Conservation (phyloP, 2,888 invertebrate genomes). For the Protophormia terraenovae region DNA sequence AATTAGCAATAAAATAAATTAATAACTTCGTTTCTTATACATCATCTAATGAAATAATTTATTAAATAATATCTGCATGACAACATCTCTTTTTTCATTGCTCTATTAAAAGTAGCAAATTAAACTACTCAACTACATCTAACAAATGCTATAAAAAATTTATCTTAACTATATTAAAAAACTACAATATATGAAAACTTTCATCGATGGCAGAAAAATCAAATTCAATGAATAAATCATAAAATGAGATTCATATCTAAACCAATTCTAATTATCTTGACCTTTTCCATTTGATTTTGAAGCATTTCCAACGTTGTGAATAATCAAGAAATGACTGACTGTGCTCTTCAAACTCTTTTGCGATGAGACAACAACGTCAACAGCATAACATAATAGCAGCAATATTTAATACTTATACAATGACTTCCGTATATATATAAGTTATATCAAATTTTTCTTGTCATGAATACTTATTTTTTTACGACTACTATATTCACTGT, state of each 20-base stretch:
- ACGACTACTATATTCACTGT: background rate
- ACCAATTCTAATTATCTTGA: slow-evolving; percentile 13
- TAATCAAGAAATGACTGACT: too few species aligned
- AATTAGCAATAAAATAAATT: too few species aligned
- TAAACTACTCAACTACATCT: background rate
- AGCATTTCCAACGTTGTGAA: background rate
- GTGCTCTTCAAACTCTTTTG: background rate
- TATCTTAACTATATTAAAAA: background rate
- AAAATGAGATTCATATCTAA: background rate
- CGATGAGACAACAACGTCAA: background rate
- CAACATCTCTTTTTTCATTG: too few species aligned
- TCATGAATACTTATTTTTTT: slow-evolving; percentile 5
- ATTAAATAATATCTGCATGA: too few species aligned
- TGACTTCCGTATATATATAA: background rate
- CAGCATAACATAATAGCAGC: background rate
- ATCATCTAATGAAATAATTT: too few species aligned
- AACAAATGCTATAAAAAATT: background rate
- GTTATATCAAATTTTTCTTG: slow-evolving; percentile 12
- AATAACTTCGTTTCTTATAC: too few species aligned
- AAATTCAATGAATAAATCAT: background rate
- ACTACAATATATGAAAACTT: background rate
- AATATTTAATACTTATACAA: background rate
- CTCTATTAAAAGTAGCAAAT: background rate
- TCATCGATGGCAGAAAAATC: background rate
- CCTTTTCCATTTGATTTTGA: background rate